These are phyloP conservation scores for Danio choprae DNA, from an alignment of 2,797 vertebrate genomes.

Conservation along the genomic window DNA sequence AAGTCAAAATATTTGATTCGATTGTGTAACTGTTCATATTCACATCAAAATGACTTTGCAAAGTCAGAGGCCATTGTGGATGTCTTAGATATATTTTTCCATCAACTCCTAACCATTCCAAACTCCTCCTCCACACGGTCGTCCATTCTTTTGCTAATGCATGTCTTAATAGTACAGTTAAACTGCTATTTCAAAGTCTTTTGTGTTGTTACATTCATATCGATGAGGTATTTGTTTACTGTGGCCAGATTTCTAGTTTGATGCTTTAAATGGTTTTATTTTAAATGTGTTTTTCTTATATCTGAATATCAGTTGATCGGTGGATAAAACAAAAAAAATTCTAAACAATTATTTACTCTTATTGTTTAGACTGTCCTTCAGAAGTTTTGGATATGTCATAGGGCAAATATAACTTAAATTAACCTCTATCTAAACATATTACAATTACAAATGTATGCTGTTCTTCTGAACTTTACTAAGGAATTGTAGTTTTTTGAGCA, in stretches of 20 bases:
- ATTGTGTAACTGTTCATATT: neutral
- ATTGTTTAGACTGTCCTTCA: too few relatives aligned
- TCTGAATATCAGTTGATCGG: neutral
- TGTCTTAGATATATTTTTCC: neutral
- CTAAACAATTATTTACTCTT: too few relatives aligned
- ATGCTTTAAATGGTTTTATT: neutral
- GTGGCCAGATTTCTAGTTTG: neutral
- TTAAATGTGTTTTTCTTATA: neutral
- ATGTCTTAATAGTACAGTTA: neutral
- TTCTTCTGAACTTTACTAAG: too few relatives aligned
- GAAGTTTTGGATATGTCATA: too few relatives aligned
- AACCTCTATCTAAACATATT: too few relatives aligned
- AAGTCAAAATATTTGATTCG: neutral
- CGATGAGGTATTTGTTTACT: neutral
- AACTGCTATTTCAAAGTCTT: neutral
- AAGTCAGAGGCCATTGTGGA: neutral
- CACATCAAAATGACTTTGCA: neutral
- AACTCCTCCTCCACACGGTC: neutral
- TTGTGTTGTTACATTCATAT: neutral
- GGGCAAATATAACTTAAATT: too few relatives aligned
- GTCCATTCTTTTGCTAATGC: conserved; percentile 8
- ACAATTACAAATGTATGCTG: too few relatives aligned
- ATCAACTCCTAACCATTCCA: neutral
- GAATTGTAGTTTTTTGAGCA: too few relatives aligned
- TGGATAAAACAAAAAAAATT: too few relatives aligned